These are phyloP conservation scores for Theretra japonica DNA, from an alignment of 2,888 invertebrate species.

Conservation along the genomic window DNA sequence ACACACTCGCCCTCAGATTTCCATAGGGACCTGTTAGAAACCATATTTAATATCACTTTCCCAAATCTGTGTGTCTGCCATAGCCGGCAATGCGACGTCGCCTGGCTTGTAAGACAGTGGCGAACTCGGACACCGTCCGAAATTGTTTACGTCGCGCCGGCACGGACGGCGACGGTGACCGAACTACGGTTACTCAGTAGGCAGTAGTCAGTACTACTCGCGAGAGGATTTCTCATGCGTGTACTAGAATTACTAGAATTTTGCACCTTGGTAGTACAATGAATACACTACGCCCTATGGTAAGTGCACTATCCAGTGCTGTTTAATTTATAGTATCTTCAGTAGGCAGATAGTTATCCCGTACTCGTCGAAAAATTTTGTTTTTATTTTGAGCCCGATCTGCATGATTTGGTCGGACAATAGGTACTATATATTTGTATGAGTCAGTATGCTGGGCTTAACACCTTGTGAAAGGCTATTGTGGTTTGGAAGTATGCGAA, in stretches of 20 bases:
- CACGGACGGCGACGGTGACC: neutral
- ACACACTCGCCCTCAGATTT: too few species aligned
- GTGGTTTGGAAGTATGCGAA: too few species aligned
- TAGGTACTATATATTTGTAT: too few species aligned
- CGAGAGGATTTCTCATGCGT: slow-evolving; percentile 25
- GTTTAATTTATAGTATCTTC: too few species aligned
- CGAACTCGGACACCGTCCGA: slow-evolving; percentile 31
- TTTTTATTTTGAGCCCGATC: too few species aligned
- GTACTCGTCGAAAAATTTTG: too few species aligned
- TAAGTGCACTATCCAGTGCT: too few species aligned
- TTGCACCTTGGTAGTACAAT: neutral
- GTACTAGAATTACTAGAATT: neutral
- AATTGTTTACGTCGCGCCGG: slow-evolving; percentile 29
- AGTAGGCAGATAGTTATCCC: too few species aligned
- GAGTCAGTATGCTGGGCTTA: too few species aligned
- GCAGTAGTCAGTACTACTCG: slow-evolving; percentile 13
- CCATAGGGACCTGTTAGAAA: neutral
- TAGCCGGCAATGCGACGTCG: slow-evolving; percentile 12
- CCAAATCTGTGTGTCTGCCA: neutral
- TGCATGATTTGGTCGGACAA: too few species aligned
- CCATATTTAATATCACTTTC: neutral
- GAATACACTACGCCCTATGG: too few species aligned
- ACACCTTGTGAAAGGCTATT: too few species aligned
- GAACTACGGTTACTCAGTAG: neutral
- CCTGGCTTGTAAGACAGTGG: slow-evolving; percentile 19